phyloP scores from a whole-genome alignment of 2,797 vertebrate genomes.

The Cossypha heuglini region DNA sequence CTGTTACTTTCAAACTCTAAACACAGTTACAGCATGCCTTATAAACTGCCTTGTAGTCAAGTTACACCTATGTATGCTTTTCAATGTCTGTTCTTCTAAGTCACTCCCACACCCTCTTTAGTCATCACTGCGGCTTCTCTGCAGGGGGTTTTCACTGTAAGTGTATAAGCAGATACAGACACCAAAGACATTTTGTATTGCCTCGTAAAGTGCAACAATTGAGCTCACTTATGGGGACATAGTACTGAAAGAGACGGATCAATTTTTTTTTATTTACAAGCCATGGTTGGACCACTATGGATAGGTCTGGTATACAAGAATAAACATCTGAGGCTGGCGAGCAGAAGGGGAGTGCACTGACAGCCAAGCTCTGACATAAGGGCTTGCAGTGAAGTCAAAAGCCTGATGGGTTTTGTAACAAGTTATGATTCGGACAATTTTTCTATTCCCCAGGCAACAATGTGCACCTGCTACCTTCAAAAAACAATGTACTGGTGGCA shows the following conservation, averaged over 20 bases:
- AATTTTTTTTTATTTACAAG: background rate
- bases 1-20: background rate
- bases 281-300: background rate
- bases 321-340: background rate
- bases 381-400: background rate
- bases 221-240: background rate
- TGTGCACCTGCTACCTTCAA: background rate
- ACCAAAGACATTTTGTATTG: background rate
- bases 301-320: background rate
- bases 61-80: background rate
- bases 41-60: background rate
- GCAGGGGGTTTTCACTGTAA: background rate
- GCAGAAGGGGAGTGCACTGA: background rate
- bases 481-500: background rate
- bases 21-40: background rate
- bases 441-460: background rate
- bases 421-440: background rate
- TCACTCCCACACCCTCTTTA: background rate
- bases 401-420: background rate
- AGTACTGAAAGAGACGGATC: background rate
- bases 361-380: background rate
- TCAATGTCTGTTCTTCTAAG: background rate
- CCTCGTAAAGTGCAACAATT: background rate
- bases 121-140: background rate
- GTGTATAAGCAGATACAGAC: background rate